Percentiles rank a stretch among this genome's conserved stretches.
Conservation (phyloP, 2,888 invertebrate genomes). For the Drosophila antonietae region DNA sequence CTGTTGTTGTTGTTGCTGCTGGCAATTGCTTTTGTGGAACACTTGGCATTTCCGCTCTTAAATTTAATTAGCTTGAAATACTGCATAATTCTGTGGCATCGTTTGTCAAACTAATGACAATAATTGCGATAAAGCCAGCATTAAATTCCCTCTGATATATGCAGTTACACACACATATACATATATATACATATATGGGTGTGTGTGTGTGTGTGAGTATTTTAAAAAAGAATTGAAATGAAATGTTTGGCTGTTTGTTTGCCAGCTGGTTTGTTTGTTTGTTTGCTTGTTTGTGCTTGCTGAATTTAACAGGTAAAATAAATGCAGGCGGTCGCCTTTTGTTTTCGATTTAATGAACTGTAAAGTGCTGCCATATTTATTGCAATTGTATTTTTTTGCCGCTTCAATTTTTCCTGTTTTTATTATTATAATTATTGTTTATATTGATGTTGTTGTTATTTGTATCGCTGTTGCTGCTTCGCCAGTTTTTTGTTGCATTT, state of each 20-base stretch:
- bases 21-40: slow-evolving; percentile 3
- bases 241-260: slow-evolving; percentile 39
- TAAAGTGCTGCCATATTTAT: slow-evolving; percentile 77
- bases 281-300: slow-evolving; percentile 33
- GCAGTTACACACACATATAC: background rate
- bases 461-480: slow-evolving; percentile 16
- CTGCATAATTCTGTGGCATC: slow-evolving; percentile 58
- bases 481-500: slow-evolving; percentile 24
- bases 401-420: slow-evolving; percentile 34
- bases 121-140: slow-evolving; percentile 79
- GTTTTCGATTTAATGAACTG: slow-evolving; percentile 79
- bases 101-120: slow-evolving; percentile 73
- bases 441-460: slow-evolving; percentile 42
- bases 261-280: slow-evolving; percentile 1
- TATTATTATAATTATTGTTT: slow-evolving; percentile 69
- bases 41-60: slow-evolving; percentile 50
- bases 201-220: slow-evolving; percentile 9
- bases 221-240: slow-evolving; percentile 49
- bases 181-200: too few relatives aligned
- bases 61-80: slow-evolving; percentile 72
- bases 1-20: slow-evolving; percentile 5
- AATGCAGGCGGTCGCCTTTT: slow-evolving; percentile 68
- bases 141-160: slow-evolving; percentile 50
- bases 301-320: slow-evolving; percentile 58
- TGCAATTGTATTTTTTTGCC: slow-evolving; percentile 47